Base-by-base conservation (phyloP, 1,140 invertebrate genomes). In the Aphis gossypii region DNA sequence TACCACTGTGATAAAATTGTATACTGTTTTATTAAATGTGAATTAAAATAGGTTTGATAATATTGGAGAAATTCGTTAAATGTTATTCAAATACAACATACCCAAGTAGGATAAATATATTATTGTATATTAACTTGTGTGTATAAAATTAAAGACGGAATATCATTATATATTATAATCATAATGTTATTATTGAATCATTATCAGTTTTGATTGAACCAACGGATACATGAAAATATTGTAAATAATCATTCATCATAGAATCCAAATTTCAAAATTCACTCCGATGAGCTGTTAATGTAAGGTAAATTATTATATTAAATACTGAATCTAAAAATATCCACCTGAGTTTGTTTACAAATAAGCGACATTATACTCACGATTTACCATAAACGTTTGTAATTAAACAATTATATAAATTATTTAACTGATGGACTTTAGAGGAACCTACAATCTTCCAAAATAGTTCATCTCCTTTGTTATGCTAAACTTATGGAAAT, bases 351-450 rank as follows among this genome's bases (percentile, higher is more conserved):
- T n/a, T 76, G 14, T 76, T 76, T 76, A n/a, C n/a, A 76, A 30
- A n/a, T 18, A 35, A 76, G 5, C 14, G 11, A 11, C n/a, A 76
- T 76, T n/a, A 38, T 21, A 46, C 18, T 35, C 7, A 25, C 46
- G 48, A 46, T 89, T 54, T 35, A 89, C 44, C 6, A 89, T 54
- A 51, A 89, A 1, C 46, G n/a, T 25, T 86, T 44, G 4, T 44
- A 86, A 86, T 86, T 86, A 86, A 76, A 86, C 41, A 86, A 41
- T 86, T 44, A 41, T 86, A 86, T 46, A 44, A 86, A 46, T 86
- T 41, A 86, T 86, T 86, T 44, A 86, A 41, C 83, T 44, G 23
- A 44, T 86, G 83, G 83, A 30, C 41, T 25, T 86, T 86, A 44
- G 83, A 86, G 83, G 83, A 86, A 44, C 41, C 21, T 86, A 86